A percentile compares a stretch with the other conserved stretches of the same genome.
phyloP scores from a whole-genome alignment of 2,888 invertebrate genomes.

The Xestobium rufovillosum region DNA sequence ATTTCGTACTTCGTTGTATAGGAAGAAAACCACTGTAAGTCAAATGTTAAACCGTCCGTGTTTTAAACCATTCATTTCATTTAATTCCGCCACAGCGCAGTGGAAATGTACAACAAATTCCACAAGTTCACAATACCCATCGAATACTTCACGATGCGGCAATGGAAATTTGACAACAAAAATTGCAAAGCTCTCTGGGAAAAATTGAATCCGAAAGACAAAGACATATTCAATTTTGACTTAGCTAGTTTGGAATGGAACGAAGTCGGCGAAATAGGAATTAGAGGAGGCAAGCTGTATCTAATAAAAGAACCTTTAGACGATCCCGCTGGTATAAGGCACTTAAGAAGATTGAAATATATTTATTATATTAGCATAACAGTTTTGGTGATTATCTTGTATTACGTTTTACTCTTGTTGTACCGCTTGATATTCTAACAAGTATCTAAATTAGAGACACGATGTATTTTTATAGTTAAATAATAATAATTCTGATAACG shows the following conservation, averaged over 20 bases:
- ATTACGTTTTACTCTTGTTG: too few relatives aligned
- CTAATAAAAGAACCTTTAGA: constrained; percentile 54
- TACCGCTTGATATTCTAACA: too few relatives aligned
- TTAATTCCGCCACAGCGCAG: constrained; percentile 6
- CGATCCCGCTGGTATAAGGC: too few relatives aligned
- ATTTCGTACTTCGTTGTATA: constrained; percentile 47
- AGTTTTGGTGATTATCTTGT: too few relatives aligned
- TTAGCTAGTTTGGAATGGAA: constrained; percentile 66
- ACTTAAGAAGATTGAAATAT: too few relatives aligned
- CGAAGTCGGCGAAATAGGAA: constrained; percentile 42
- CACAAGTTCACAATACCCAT: not conserved
- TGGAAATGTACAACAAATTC: not conserved
- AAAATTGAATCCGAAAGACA: constrained; percentile 49
- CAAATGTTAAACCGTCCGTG: too few relatives aligned
- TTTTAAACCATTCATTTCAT: too few relatives aligned
- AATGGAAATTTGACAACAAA: constrained; percentile 62
- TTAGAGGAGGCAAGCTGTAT: constrained; percentile 42
- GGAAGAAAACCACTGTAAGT: constrained; percentile 60
- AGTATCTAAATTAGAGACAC: too few relatives aligned
- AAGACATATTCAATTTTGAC: constrained; percentile 62
- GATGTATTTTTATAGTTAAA: too few relatives aligned
- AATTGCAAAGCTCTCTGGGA: constrained; percentile 46
- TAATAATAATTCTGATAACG: too few relatives aligned
- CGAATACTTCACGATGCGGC: not conserved
- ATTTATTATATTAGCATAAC: too few relatives aligned